Evolutionary conservation across 1,140 invertebrate species (phyloP).

Genomic region (Zophobas morio): DNA sequence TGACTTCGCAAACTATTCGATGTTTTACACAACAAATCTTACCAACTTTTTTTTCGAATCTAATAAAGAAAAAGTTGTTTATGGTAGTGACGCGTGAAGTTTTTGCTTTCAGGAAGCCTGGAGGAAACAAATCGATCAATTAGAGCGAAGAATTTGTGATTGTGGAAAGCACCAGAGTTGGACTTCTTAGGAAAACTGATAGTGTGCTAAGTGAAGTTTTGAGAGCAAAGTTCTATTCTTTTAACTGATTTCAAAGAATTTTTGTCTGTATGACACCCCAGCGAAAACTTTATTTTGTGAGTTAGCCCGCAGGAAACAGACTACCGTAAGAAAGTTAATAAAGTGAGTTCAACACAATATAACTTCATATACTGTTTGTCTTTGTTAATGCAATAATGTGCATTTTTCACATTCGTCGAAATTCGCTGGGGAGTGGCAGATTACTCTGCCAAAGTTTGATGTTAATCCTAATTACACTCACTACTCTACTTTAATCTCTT

Average conservation of each 20-base stretch:
- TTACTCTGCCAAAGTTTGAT: neutral
- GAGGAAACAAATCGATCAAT: conserved; percentile 38
- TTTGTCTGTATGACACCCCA: conserved; percentile 32
- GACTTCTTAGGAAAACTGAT: conserved; percentile 23
- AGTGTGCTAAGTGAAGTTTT: conserved; percentile 15
- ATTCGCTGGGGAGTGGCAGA: neutral
- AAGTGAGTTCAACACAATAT: neutral
- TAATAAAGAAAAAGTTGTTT: conserved; percentile 43
- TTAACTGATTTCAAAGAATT: conserved; percentile 39
- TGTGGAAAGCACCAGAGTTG: conserved; percentile 13
- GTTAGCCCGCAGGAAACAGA: conserved; percentile 13
- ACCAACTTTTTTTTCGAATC: conserved; percentile 27
- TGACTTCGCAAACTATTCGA: conserved; percentile 36
- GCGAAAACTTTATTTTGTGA: conserved; percentile 32
- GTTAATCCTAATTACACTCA: neutral
- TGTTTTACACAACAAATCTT: conserved; percentile 19
- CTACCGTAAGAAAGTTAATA: conserved; percentile 10
- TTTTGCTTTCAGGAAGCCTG: conserved; percentile 4
- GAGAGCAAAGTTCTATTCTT: conserved; percentile 41
- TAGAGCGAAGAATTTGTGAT: conserved; percentile 27
- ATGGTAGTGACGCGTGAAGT: conserved; percentile 30
- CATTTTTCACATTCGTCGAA: neutral
- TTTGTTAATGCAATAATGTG: conserved; percentile 30
- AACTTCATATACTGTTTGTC: conserved; percentile 26
- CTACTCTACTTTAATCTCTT: neutral